A percentile compares a stretch with the other conserved stretches of the same genome.
These are phyloP conservation scores for Odontamblyopus rebecca DNA, from an alignment of 2,797 vertebrate genomes.

Conservation along the genomic window DNA sequence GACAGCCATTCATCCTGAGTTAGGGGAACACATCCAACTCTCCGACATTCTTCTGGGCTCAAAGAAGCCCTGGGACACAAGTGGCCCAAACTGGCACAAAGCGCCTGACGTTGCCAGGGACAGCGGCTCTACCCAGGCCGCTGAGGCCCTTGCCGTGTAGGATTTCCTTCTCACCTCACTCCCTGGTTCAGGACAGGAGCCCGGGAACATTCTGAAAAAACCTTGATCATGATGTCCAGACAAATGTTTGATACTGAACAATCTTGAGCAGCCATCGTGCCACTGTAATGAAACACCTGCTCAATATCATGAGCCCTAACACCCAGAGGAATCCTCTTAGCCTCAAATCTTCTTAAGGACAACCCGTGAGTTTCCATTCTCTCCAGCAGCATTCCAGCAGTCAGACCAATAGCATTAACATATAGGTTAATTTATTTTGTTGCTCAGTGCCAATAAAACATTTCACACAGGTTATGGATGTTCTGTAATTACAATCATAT, in stretches of 20 bases:
- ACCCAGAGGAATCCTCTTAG: slow-evolving; percentile 55
- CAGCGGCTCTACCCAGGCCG: slow-evolving; percentile 66
- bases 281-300: neutral
- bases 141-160: slow-evolving; percentile 67
- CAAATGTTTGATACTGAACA: neutral
- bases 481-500: neutral
- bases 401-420: neutral
- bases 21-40: slow-evolving; percentile 69
- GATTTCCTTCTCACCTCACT: slow-evolving; percentile 74
- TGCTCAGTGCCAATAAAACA: neutral
- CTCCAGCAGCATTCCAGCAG: slow-evolving; percentile 28
- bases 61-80: slow-evolving; percentile 74
- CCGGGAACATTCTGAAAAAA: slow-evolving; percentile 49
- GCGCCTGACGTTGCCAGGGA: slow-evolving; percentile 73
- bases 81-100: slow-evolving; percentile 78
- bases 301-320: slow-evolving; percentile 34
- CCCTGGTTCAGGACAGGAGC: slow-evolving; percentile 65
- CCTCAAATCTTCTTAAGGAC: slow-evolving; percentile 51
- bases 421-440: neutral
- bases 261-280: neutral
- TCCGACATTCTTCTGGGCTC: slow-evolving; percentile 76
- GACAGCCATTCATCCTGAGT: slow-evolving; percentile 71
- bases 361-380: slow-evolving; percentile 53
- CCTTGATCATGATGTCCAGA: neutral
- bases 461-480: too few relatives aligned